Conservation (phyloP, 1,140 invertebrate species). For the Polypedilum pembai region DNA sequence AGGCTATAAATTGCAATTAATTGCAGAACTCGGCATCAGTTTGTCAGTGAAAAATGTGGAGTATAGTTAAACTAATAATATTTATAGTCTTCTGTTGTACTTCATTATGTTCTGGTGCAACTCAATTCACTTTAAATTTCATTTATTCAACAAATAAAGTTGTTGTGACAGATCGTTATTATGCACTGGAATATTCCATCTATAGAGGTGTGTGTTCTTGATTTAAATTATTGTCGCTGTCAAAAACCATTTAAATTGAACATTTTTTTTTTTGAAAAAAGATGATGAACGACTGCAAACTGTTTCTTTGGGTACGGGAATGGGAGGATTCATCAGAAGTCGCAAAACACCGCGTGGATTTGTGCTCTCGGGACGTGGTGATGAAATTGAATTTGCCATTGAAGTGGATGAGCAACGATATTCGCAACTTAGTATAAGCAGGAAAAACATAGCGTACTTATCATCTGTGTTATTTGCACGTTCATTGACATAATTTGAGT, state of each 20-base stretch:
- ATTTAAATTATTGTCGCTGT: neutral
- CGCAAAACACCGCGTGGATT: neutral
- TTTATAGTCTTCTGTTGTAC: neutral
- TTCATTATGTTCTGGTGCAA: neutral
- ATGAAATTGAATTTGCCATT: conserved; percentile 25
- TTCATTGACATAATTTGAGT: too few relatives aligned
- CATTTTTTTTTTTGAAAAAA: neutral
- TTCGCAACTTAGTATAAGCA: neutral
- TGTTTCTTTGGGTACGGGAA: neutral
- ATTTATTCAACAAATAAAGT: conserved; percentile 11
- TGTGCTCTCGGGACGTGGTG: neutral
- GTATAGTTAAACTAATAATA: neutral
- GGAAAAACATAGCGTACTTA: neutral
- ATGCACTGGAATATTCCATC: neutral
- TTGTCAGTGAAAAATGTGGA: conserved; percentile 13
- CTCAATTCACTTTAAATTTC: conserved; percentile 10
- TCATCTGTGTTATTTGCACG: neutral
- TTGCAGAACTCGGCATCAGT: neutral
- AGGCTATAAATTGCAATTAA: conserved; percentile 1
- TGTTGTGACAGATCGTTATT: neutral
- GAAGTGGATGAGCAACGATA: neutral
- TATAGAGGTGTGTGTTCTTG: conserved; percentile 21
- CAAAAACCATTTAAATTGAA: neutral
- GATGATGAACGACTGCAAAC: neutral
- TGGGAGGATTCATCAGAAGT: neutral